Base-by-base conservation (phyloP, 2,888 invertebrate genomes). In the Nephrotoma flavescens region DNA sequence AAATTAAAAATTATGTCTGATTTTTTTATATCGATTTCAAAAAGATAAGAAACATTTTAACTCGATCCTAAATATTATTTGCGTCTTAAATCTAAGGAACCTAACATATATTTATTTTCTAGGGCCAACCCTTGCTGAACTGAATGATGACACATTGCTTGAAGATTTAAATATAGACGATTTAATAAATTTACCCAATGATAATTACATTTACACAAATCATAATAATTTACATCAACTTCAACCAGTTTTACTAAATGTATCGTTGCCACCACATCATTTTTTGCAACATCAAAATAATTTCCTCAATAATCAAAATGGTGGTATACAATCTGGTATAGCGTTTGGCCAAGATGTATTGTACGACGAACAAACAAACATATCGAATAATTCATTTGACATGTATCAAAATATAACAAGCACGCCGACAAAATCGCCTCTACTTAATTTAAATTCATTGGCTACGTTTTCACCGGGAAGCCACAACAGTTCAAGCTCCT, bases 141-240 rank as follows among this genome's bases (percentile, higher is more conserved):
- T 97, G 86, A 96, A 96, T 89, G 96, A 96, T 88, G 97, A 97
- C 88, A 95, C 95, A 47, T 93, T 97, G 83, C 91, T 92, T 83
- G 96, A 96, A 90, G 97, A 97, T 91, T 93, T 97, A 88, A 97
- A 96, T 91, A 96, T 97, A 91, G 97, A 97, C 90, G 97, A 97
- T 91, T 92, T 97, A 86, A 86, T 86, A 57, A 42, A 42, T 42
- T 41, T 52, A n/a, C 52, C 86, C 12, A 57, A 86, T 52, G 86
- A 86, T 52, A 86, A 42, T 52, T 52, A 52, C 7, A 52, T 88
- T 2, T 86, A 86, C 7, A 87, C 87, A 57, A 87, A 88, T 87
- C 71, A 87, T 87, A 44, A 87, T 86, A 87, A 89, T 88, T 9
- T 88, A 88, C 15, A 89, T 89, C 87, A 90, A 88, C 87, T 90